Evolutionary conservation across 2,797 vertebrate genomes (phyloP), one percentile per base, ranked within the genome.

Genomic region (Parauchenoglanis ngamensis): DNA sequence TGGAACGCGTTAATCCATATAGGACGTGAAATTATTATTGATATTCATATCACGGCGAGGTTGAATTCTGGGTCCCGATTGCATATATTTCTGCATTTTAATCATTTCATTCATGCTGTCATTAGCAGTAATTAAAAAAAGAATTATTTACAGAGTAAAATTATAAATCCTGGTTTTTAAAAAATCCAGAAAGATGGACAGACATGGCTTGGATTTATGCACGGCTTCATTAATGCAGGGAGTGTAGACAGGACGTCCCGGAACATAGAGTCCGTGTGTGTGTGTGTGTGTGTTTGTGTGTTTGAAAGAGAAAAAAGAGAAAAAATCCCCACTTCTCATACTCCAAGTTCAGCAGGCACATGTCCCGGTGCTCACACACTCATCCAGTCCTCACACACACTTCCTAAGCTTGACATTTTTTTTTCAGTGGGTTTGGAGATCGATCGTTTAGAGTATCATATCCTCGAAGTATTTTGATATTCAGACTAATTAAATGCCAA

Each of bases 221-320:
- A n/a, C n/a, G n/a, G 61, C 23, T 49, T 57, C 25, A 40, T 13
- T 84, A 84, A 68, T 63, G 28, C 72, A 46, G 8, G 35, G 46
- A 75, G 59, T 56, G 46, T 44, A 6, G 67, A 88, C 78, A 83
- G 10, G 40, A 54, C 57, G 49, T 78, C 78, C 84, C 68, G 44
- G 86, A 49, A 46, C 73, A 61, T 5, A 73, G 59, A 25, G 59
- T 25, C 59, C 59, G 25, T 23, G 23, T 28, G 61, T 65, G 61
- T 65, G 7, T 65, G 61, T 28, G 61, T 65, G 61, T 65, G 23
- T 61, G 59, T 61, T 3, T 59, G 17, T 59, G 57, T 21, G 57
- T 7, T 19, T 21, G 19, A 21, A 31, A 31, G 31, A 31, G 31
- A 31, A 31, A 31, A 31, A 31, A 31, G 31, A 21, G 7, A 54